A percentile compares a stretch with the other conserved stretches of the same genome.
These are phyloP conservation scores for Zoanthus sociatus DNA, from an alignment of 92 coral and sea anemone species.

Conservation along the genomic window DNA sequence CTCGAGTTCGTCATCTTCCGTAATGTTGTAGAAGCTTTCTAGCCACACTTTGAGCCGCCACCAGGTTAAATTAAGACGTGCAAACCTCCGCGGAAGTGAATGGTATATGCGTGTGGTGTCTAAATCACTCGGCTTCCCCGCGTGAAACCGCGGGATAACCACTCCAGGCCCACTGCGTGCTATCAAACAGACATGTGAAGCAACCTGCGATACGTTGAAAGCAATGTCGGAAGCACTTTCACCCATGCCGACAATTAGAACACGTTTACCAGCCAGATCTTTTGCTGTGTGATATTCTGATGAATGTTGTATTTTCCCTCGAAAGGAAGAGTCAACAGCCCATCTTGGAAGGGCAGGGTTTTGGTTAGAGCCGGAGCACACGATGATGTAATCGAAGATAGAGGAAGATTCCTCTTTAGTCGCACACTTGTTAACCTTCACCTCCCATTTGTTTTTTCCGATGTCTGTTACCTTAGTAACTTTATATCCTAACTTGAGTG, in stretches of 20 bases:
- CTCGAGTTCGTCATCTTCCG: slow-evolving; percentile 15
- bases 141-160: slow-evolving; percentile 7
- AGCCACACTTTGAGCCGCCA: slow-evolving; percentile 28
- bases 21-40: slow-evolving; percentile 12
- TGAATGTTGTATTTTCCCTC: slow-evolving; percentile 25
- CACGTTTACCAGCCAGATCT: slow-evolving; percentile 12
- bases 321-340: not conserved
- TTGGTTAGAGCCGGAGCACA: not conserved
- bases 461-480: slow-evolving; percentile 28
- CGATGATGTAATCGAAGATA: slow-evolving; percentile 19
- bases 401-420: not conserved
- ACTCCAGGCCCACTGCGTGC: slow-evolving; percentile 22
- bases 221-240: slow-evolving; percentile 36
- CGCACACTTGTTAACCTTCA: not conserved
- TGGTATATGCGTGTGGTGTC: slow-evolving; percentile 1
- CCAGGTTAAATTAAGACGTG: not conserved
- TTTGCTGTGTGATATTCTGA: slow-evolving; percentile 7
- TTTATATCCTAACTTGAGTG: slow-evolving; percentile 9
- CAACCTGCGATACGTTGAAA: slow-evolving; percentile 40
- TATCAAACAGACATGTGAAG: slow-evolving; percentile 18
- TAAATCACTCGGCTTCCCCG: slow-evolving; percentile 31
- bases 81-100: slow-evolving; percentile 1
- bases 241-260: slow-evolving; percentile 30
- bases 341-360: slow-evolving; percentile 1
- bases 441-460: slow-evolving; percentile 13